Conservation (phyloP, 2,888 invertebrate genomes). For the Tachystola acroxantha region DNA sequence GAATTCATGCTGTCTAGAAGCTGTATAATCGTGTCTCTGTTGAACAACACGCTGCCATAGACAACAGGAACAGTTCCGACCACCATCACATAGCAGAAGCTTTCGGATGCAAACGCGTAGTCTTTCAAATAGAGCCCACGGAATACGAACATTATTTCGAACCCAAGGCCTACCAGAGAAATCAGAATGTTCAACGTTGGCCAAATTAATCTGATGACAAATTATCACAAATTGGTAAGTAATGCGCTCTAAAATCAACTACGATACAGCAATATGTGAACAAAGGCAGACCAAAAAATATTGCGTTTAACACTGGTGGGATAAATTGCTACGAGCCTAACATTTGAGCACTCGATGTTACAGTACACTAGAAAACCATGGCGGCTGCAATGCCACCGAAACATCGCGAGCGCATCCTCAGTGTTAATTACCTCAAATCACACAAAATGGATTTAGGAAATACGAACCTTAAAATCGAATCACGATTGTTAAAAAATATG, state of each 20-base stretch:
- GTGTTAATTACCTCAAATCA: no score
- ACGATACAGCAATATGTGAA: no score
- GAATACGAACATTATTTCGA: slow-evolving; percentile 32
- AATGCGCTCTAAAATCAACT: no score
- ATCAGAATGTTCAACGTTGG: slow-evolving; percentile 26
- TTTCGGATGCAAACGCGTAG: slow-evolving; percentile 45
- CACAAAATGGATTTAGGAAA: no score
- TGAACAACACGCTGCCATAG: slow-evolving; percentile 26
- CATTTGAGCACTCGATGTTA: no score
- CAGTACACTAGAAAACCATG: no score
- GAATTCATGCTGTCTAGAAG: slow-evolving; percentile 37
- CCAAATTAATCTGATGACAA: slow-evolving; percentile 37
- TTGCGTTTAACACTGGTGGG: no score
- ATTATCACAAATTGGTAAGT: background rate
- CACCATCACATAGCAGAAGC: slow-evolving; percentile 46
- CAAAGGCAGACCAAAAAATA: no score
- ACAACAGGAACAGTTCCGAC: slow-evolving; percentile 32
- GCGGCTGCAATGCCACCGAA: no score
- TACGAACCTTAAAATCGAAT: slow-evolving; percentile 43
- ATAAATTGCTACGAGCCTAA: no score
- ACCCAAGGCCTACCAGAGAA: slow-evolving; percentile 18
- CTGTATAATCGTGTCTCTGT: slow-evolving; percentile 26
- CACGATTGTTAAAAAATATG: slow-evolving; percentile 38
- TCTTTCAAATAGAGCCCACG: slow-evolving; percentile 31
- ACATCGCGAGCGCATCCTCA: no score